phyloP scores from a whole-genome alignment of 2,797 vertebrate species.

The Simalia tracyae region DNA sequence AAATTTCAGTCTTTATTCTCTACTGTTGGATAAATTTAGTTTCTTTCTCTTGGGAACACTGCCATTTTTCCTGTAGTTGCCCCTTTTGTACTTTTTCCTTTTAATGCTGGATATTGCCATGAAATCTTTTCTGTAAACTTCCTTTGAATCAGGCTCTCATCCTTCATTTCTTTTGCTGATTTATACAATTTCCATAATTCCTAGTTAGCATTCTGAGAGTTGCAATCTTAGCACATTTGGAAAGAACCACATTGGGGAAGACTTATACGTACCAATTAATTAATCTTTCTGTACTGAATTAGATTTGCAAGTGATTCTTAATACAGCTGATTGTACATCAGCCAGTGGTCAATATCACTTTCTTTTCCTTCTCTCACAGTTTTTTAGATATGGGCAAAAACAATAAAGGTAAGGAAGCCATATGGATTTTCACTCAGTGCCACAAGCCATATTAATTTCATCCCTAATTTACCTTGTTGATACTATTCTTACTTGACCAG shows the following conservation, averaged over 20 bases:
- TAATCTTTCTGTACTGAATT: neutral
- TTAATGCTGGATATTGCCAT: neutral
- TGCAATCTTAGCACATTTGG: neutral
- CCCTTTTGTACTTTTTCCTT: neutral
- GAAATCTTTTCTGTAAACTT: neutral
- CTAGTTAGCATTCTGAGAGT: neutral
- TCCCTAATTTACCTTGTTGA: neutral
- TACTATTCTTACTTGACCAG: too few relatives aligned
- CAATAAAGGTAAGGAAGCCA: neutral
- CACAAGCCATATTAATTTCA: neutral
- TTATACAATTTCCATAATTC: neutral
- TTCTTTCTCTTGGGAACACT: neutral
- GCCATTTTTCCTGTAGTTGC: neutral
- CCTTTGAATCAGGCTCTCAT: neutral
- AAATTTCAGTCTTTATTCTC: neutral
- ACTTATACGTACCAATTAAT: neutral
- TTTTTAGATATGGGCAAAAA: neutral
- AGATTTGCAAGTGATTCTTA: neutral
- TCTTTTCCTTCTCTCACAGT: neutral
- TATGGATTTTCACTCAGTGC: neutral
- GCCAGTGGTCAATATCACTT: neutral
- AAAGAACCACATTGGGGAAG: neutral
- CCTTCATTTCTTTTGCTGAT: neutral
- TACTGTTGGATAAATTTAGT: neutral
- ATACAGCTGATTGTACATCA: neutral